Evolutionary conservation across 2,113 vertebrate species (phyloP).

Genomic region (Limanda limanda): DNA sequence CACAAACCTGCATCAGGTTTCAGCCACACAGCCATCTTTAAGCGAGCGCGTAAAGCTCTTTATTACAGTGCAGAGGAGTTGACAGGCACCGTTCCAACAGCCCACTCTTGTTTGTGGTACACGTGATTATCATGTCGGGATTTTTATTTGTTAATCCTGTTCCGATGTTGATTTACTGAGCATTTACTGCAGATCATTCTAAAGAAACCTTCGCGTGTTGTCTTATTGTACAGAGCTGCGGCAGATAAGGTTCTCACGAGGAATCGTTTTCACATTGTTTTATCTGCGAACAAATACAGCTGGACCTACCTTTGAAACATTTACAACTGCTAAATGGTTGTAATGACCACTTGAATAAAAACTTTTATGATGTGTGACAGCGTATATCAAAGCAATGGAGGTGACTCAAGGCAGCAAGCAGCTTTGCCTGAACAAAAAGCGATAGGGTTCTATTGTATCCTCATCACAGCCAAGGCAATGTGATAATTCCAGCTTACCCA

Average conservation of each 20-base stretch:
- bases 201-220: neutral
- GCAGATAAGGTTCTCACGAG: conserved; percentile 32
- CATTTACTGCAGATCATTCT: conserved; percentile 1
- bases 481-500: conserved; percentile 48
- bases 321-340: conserved; percentile 31
- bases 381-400: conserved; percentile 25
- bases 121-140: conserved; percentile 56
- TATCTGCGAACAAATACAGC: conserved; percentile 49
- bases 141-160: conserved; percentile 50
- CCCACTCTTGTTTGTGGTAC: conserved; percentile 52
- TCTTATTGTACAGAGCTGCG: conserved; percentile 4
- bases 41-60: conserved; percentile 61
- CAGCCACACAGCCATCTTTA: conserved; percentile 53
- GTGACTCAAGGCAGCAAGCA: conserved; percentile 30
- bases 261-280: conserved; percentile 35
- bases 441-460: conserved; percentile 27
- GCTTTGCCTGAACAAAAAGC: neutral
- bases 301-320: conserved; percentile 17
- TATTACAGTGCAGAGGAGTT: conserved; percentile 57
- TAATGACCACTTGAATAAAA: conserved; percentile 23
- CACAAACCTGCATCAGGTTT: conserved; percentile 67
- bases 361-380: conserved; percentile 23
- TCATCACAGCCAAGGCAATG: conserved; percentile 27
- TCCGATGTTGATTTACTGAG: conserved; percentile 43
- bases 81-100: conserved; percentile 34